These are phyloP conservation scores for Smittia aterrima DNA, from an alignment of 2,888 invertebrate species.

Conservation along the genomic window DNA sequence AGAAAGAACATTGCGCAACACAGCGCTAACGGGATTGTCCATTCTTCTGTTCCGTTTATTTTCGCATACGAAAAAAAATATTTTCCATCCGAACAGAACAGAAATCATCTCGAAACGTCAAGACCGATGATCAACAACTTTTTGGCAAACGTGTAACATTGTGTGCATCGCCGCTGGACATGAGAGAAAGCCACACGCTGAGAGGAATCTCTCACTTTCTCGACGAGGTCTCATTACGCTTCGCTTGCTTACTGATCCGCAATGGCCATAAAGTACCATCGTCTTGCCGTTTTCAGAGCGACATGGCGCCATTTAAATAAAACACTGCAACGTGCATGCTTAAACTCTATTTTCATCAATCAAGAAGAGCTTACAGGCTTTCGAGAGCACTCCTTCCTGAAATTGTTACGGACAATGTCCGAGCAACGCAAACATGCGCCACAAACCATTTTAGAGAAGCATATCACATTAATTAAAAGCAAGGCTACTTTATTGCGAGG, in stretches of 20 bases:
- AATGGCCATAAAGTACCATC: not conserved
- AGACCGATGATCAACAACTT: not conserved
- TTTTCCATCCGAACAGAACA: not conserved
- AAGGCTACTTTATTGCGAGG: not conserved
- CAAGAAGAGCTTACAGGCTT: not conserved
- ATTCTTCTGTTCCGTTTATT: not conserved
- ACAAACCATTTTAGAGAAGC: not conserved
- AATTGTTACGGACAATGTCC: not conserved
- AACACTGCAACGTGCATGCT: not conserved
- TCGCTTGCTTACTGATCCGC: not conserved
- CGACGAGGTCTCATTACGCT: not conserved
- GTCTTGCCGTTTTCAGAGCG: not conserved
- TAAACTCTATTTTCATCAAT: not conserved
- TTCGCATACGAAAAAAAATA: not conserved
- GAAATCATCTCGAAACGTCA: not conserved
- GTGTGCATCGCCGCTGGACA: not conserved
- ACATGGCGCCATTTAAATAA: not conserved
- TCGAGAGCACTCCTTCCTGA: not conserved
- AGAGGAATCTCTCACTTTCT: not conserved
- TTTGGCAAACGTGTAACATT: not conserved
- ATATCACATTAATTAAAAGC: not conserved
- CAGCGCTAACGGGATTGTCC: constrained; percentile 27
- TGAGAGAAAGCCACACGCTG: not conserved
- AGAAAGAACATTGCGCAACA: constrained; percentile 32
- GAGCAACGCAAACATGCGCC: not conserved